These are phyloP conservation scores for Simalia tracyae DNA, from an alignment of 2,797 vertebrate species.

Conservation along the genomic window DNA sequence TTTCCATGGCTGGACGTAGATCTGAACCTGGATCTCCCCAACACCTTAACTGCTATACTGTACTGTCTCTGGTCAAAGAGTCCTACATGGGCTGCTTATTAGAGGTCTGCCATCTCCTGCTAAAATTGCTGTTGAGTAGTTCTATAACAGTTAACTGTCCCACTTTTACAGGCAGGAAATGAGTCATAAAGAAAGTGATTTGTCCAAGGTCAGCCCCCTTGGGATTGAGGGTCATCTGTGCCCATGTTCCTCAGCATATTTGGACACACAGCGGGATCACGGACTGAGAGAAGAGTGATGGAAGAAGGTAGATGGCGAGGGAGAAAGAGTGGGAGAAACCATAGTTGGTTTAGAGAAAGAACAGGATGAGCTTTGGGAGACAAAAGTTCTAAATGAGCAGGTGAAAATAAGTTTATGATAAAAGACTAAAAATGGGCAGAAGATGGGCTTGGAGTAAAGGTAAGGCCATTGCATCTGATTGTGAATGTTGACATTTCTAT, in stretches of 20 bases:
- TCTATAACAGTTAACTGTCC: background rate
- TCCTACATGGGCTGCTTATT: background rate
- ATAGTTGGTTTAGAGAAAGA: background rate
- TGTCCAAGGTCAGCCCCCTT: background rate
- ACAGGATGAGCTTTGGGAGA: background rate
- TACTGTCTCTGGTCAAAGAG: too few relatives aligned
- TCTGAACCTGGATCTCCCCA: too few relatives aligned
- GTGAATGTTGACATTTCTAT: too few relatives aligned
- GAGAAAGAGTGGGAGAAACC: too few relatives aligned
- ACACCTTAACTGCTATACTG: too few relatives aligned
- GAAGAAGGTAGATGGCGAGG: background rate
- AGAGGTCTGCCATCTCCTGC: background rate
- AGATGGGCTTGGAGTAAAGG: background rate
- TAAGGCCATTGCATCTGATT: background rate
- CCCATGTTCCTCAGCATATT: too few relatives aligned
- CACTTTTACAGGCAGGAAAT: background rate
- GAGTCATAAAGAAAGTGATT: background rate
- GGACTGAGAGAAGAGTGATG: background rate
- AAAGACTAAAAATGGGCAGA: background rate
- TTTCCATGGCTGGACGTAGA: too few relatives aligned
- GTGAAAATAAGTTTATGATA: background rate
- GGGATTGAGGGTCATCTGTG: background rate
- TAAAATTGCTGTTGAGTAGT: background rate
- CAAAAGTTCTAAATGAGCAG: background rate
- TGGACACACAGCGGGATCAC: too few relatives aligned